phyloP scores from a whole-genome alignment of 1,140 invertebrate genomes.

The Anoplolepis gracilipes region DNA sequence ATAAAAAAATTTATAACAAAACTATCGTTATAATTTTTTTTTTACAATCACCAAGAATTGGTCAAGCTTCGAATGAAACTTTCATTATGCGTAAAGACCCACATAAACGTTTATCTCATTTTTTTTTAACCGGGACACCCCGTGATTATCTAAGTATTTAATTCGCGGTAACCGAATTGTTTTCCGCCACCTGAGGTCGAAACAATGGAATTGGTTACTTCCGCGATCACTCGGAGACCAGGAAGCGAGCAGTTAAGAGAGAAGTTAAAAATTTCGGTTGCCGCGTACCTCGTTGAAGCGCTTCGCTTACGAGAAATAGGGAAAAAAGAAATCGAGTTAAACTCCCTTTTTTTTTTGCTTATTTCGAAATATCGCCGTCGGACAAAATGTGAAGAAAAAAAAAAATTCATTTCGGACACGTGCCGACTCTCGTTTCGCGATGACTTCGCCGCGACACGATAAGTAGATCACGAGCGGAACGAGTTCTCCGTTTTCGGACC shows the following conservation, averaged over 20 bases:
- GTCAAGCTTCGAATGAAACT: neutral
- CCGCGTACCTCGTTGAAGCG: neutral
- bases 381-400: neutral
- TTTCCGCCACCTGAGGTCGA: slow-evolving; percentile 15
- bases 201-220: slow-evolving; percentile 57
- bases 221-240: slow-evolving; percentile 19
- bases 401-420: neutral
- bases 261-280: slow-evolving; percentile 55
- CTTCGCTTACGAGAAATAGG: neutral
- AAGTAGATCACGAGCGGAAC: slow-evolving; percentile 55
- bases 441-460: neutral
- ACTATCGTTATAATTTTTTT: neutral
- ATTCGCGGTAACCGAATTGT: slow-evolving; percentile 45
- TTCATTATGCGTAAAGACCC: neutral
- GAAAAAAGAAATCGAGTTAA: neutral
- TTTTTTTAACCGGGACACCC: slow-evolving; percentile 8
- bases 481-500: slow-evolving; percentile 36
- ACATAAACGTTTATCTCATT: slow-evolving; percentile 10
- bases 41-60: neutral
- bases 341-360: neutral
- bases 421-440: neutral
- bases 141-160: slow-evolving; percentile 47
- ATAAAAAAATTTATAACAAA: neutral
- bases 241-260: slow-evolving; percentile 34
- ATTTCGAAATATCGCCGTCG: too few relatives aligned